Evolutionary conservation across 1,140 invertebrate species (phyloP).

Genomic region (Pygmarrhopalites habei): DNA sequence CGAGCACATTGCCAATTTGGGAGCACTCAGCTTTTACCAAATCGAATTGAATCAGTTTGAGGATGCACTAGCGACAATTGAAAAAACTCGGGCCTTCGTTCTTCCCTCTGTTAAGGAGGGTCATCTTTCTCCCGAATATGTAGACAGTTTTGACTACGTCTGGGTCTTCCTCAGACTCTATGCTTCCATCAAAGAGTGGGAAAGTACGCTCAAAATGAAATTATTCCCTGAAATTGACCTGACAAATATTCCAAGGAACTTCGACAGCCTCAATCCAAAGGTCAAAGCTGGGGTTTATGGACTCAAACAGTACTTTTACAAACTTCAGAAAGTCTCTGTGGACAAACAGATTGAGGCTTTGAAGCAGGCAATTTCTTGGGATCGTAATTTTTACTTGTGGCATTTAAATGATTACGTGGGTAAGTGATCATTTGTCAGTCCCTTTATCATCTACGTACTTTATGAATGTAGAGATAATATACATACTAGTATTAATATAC

Average conservation of each 20-base stretch:
- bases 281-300: neutral
- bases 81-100: neutral
- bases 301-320: neutral
- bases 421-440: too few species aligned
- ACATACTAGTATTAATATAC: too few species aligned
- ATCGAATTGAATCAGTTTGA: constrained; percentile 1
- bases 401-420: too few species aligned
- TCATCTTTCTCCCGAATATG: neutral
- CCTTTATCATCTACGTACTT: too few species aligned
- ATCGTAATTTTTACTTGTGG: too few species aligned
- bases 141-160: constrained; percentile 6
- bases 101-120: neutral
- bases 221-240: constrained; percentile 1
- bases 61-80: neutral
- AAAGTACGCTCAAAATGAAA: neutral
- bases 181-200: neutral
- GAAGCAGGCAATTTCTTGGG: neutral
- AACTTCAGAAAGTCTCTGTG: neutral
- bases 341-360: neutral
- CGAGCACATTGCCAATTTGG: neutral
- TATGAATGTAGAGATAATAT: too few species aligned
- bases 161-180: constrained; percentile 1
- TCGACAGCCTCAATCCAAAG: neutral
- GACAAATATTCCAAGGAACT: neutral
- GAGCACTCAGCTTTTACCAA: neutral